These are phyloP conservation scores for Drosophila atroscutellata DNA, from an alignment of 2,888 invertebrate species.

Conservation along the genomic window DNA sequence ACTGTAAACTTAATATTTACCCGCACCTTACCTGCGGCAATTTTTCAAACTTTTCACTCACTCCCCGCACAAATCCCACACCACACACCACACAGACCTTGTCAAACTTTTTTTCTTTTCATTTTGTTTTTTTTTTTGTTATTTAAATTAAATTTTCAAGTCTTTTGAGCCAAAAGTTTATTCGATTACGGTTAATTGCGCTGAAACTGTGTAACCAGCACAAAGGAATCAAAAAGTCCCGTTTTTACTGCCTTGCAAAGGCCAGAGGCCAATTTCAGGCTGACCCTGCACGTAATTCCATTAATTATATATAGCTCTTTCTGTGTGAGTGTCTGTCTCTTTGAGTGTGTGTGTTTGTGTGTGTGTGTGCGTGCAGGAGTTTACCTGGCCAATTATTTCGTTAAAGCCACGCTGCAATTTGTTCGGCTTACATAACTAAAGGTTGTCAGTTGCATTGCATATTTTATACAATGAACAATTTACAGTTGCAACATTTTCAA, in stretches of 20 bases:
- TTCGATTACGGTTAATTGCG: slow-evolving; percentile 58
- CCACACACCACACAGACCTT: slow-evolving; percentile 19
- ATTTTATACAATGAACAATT: not conserved
- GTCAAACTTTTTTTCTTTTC: slow-evolving; percentile 8
- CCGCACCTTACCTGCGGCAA: slow-evolving; percentile 49
- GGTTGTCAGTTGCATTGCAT: not conserved
- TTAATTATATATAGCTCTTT: slow-evolving; percentile 1
- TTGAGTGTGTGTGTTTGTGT: too few relatives aligned
- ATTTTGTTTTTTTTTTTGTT: slow-evolving; percentile 8
- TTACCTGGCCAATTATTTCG: not conserved
- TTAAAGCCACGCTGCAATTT: not conserved
- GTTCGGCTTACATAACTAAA: not conserved
- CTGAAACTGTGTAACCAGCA: slow-evolving; percentile 20
- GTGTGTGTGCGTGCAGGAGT: not conserved
- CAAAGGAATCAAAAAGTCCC: slow-evolving; percentile 8
- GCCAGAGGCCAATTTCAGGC: slow-evolving; percentile 8
- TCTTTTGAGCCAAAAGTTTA: slow-evolving; percentile 44
- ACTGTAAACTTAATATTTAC: slow-evolving; percentile 34
- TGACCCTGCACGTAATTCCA: slow-evolving; percentile 11
- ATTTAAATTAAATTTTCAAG: slow-evolving; percentile 56
- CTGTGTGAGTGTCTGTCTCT: not conserved
- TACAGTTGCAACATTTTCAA: not conserved
- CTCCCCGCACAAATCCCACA: slow-evolving; percentile 1
- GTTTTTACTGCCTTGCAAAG: not conserved
- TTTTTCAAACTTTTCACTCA: slow-evolving; percentile 37